Percentiles rank a stretch among this genome's conserved stretches.
Evolutionary conservation across 1,140 invertebrate genomes (phyloP).

Genomic region (Steinernema feltiae): DNA sequence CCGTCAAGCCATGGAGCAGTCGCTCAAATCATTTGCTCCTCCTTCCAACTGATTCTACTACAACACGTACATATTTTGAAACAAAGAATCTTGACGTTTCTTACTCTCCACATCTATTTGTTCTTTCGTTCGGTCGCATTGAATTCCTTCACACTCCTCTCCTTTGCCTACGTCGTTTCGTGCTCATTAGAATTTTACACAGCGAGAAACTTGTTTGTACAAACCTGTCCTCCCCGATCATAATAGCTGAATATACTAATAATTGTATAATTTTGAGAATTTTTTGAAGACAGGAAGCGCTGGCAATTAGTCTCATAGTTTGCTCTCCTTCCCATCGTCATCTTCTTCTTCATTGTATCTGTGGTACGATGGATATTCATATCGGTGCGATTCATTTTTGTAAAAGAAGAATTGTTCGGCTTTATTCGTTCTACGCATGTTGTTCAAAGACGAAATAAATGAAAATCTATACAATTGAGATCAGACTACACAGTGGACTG

Average conservation of each 20-base stretch:
- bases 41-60: neutral
- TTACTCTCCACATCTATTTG: too few species aligned
- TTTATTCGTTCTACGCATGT: constrained; percentile 10
- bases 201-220: constrained; percentile 8
- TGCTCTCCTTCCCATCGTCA: neutral
- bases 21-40: constrained; percentile 27
- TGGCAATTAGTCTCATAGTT: neutral
- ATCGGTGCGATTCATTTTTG: neutral
- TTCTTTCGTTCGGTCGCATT: neutral
- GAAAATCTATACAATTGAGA: neutral
- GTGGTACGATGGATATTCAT: neutral
- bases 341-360: neutral
- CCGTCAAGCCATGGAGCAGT: constrained; percentile 62
- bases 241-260: too few species aligned
- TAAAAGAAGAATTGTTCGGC: neutral
- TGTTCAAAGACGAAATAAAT: neutral
- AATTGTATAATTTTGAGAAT: neutral
- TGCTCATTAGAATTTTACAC: neutral
- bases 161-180: neutral
- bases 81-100: too few species aligned
- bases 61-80: too few species aligned
- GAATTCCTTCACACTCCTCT: neutral
- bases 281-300: too few species aligned
- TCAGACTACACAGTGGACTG: neutral
- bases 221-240: too few species aligned